Percentiles rank a stretch among this genome's conserved stretches.
These are phyloP conservation scores for Calonectris borealis DNA, from an alignment of 2,113 vertebrate species.

Conservation along the genomic window DNA sequence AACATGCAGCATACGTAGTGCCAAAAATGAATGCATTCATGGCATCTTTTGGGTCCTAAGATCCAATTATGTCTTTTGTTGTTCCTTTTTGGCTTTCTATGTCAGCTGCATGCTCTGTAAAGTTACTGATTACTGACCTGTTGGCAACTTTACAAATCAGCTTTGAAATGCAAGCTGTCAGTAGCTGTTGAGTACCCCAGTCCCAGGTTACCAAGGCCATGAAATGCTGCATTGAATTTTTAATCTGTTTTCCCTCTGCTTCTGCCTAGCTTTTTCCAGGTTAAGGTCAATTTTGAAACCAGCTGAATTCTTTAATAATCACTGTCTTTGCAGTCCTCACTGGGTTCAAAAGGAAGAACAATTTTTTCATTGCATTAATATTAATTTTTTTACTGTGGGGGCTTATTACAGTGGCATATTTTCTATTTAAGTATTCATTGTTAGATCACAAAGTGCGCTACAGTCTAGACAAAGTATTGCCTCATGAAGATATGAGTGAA, in stretches of 20 bases:
- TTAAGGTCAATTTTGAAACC: conserved; percentile 65
- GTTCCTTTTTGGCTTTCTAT: conserved; percentile 36
- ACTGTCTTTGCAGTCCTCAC: conserved; percentile 34
- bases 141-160: conserved; percentile 43
- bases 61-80: conserved; percentile 13
- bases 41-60: conserved; percentile 13
- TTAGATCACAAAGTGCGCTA: background rate
- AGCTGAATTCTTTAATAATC: conserved; percentile 32
- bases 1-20: conserved; percentile 35
- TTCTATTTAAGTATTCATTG: conserved; percentile 66
- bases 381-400: conserved; percentile 65
- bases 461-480: background rate
- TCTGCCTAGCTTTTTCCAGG: conserved; percentile 55
- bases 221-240: conserved; percentile 54
- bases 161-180: conserved; percentile 31
- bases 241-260: conserved; percentile 46
- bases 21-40: conserved; percentile 64
- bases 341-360: conserved; percentile 57
- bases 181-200: conserved; percentile 16
- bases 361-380: conserved; percentile 64
- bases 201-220: conserved; percentile 35
- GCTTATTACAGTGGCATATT: conserved; percentile 45
- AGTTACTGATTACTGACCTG: conserved; percentile 54
- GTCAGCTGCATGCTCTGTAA: conserved; percentile 47
- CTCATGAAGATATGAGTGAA: background rate